A percentile compares a stretch with the other conserved stretches of the same genome.
Conservation (phyloP, 1,140 invertebrate genomes). For the Rhizoglyphus robini region DNA sequence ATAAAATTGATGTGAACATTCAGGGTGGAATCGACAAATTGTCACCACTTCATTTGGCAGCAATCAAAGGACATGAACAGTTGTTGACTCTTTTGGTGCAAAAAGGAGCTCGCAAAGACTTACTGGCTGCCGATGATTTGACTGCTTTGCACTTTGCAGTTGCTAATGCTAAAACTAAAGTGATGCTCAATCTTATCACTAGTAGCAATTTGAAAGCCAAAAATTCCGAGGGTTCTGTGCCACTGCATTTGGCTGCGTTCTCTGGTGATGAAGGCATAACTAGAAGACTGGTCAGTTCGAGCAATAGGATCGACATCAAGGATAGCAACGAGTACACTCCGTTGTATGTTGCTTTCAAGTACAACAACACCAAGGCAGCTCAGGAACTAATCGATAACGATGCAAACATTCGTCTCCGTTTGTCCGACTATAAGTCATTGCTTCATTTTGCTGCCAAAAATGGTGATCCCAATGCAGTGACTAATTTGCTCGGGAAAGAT, state of each 20-base stretch:
- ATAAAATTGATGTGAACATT: background rate
- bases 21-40: background rate
- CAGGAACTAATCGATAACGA: background rate
- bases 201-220: background rate
- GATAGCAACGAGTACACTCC: too few relatives aligned
- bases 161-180: background rate
- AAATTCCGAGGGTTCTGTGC: background rate
- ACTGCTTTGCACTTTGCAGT: background rate
- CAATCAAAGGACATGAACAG: background rate
- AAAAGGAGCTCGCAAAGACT: background rate
- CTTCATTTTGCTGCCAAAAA: background rate
- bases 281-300: background rate
- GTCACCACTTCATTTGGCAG: background rate
- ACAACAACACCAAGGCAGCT: background rate
- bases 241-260: background rate
- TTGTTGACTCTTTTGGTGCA: background rate
- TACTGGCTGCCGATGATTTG: background rate
- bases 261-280: background rate
- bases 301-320: background rate
- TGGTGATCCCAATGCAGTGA: too few relatives aligned
- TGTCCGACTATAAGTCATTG: background rate
- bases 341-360: background rate
- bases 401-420: background rate
- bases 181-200: background rate
- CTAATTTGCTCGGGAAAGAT: background rate